phyloP scores from a whole-genome alignment of 2,113 vertebrate genomes.

The Catagonus wagneri region DNA sequence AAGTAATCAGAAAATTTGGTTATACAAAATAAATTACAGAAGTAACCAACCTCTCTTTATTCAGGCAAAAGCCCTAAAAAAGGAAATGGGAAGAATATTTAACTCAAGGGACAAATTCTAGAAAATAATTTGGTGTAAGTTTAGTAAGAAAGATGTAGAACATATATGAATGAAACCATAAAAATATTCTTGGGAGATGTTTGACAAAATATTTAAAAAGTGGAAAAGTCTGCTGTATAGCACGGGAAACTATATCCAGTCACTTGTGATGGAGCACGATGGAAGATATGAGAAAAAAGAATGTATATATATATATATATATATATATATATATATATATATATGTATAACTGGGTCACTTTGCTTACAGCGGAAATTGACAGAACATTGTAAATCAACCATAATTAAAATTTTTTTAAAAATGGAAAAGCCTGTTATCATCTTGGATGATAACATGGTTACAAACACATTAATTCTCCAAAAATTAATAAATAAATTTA shows the following conservation, averaged over 20 bases:
- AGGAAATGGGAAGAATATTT: conserved; percentile 23
- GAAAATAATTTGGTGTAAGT: conserved; percentile 2
- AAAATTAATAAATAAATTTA: background rate
- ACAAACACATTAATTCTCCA: conserved; percentile 8
- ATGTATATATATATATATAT: too few relatives aligned
- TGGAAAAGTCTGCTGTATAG: background rate
- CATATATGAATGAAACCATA: background rate
- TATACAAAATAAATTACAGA: conserved; percentile 20
- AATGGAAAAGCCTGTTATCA: background rate
- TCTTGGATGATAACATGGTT: background rate
- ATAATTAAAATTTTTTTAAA: background rate
- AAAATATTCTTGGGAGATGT: background rate
- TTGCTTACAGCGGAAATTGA: too few relatives aligned
- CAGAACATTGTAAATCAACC: too few relatives aligned
- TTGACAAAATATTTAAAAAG: conserved; percentile 24
- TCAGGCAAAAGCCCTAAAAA: background rate
- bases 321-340: too few relatives aligned
- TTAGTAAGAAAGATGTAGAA: background rate
- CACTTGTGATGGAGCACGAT: too few relatives aligned
- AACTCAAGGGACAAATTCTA: background rate
- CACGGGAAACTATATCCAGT: too few relatives aligned
- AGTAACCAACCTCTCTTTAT: background rate
- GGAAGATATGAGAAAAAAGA: too few relatives aligned
- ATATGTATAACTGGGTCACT: too few relatives aligned
- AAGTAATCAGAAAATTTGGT: background rate